phyloP scores from a whole-genome alignment of 2,797 vertebrate genomes.

The Chaetodon trifasciatus region DNA sequence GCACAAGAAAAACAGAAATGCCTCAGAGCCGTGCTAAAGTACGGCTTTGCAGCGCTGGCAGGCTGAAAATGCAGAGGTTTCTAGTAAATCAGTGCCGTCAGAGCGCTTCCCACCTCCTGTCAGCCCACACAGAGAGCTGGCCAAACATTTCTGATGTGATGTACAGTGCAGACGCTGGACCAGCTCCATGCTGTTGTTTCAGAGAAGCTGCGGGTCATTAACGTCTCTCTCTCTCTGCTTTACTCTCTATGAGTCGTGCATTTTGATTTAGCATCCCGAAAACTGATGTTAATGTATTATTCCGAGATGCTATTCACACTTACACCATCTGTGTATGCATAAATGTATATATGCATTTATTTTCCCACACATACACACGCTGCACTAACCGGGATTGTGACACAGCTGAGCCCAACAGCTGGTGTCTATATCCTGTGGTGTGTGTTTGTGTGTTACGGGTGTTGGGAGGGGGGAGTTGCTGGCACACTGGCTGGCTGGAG shows the following conservation, averaged over 20 bases:
- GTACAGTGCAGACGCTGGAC: constrained; percentile 14
- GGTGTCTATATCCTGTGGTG: constrained; percentile 67
- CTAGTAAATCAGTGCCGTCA: background rate
- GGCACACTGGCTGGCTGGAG: constrained; percentile 59
- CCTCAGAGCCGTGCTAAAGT: background rate
- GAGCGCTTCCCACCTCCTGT: constrained; percentile 7
- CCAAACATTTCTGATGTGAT: background rate
- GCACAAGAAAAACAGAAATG: background rate
- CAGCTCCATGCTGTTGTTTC: constrained; percentile 8
- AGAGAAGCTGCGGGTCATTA: constrained; percentile 30
- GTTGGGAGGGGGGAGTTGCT: constrained; percentile 21
- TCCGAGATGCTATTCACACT: constrained; percentile 46
- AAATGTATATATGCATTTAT: constrained; percentile 62
- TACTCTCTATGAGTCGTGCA: background rate
- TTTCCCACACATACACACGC: constrained; percentile 28
- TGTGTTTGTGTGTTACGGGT: constrained; percentile 49
- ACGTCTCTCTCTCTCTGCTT: constrained; percentile 6
- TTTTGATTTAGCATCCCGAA: constrained; percentile 12
- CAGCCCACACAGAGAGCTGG: constrained; percentile 32
- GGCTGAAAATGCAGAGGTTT: background rate
- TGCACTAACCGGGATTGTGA: constrained; percentile 26
- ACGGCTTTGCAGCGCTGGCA: background rate
- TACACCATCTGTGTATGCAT: constrained; percentile 68
- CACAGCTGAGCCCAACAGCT: constrained; percentile 81
- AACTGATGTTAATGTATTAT: constrained; percentile 29